These are phyloP conservation scores for Monomorium pharaonis DNA, from an alignment of 1,140 invertebrate genomes.

Conservation along the genomic window DNA sequence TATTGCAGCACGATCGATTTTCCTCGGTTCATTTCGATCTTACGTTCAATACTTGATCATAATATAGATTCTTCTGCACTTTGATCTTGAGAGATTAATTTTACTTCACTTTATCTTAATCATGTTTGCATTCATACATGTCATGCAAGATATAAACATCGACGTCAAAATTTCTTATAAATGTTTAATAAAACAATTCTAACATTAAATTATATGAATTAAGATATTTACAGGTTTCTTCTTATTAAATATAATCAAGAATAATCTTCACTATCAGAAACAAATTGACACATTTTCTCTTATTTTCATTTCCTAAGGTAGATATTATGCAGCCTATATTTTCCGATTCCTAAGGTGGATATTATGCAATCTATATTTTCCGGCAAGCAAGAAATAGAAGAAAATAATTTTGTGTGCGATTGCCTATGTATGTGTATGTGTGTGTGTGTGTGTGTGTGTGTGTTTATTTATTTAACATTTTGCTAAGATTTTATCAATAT, in stretches of 20 bases:
- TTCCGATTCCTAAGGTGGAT: neutral
- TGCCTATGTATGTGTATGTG: no score
- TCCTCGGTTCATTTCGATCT: neutral
- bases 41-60: neutral
- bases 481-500: no score
- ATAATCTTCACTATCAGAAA: no score
- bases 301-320: neutral
- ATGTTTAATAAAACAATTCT: neutral
- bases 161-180: neutral
- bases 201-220: neutral
- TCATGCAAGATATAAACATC: neutral
- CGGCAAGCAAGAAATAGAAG: neutral
- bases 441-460: no score
- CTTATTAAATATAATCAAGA: no score
- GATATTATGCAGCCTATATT: neutral
- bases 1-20: constrained; percentile 27
- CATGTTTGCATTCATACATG: neutral
- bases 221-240: neutral
- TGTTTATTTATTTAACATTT: no score
- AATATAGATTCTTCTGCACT: constrained; percentile 16
- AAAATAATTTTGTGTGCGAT: no score
- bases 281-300: neutral
- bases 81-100: constrained; percentile 6
- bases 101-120: neutral
- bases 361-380: neutral